These are phyloP conservation scores for Rhorus exstirpatorius DNA, from an alignment of 2,888 invertebrate genomes.

Conservation along the genomic window DNA sequence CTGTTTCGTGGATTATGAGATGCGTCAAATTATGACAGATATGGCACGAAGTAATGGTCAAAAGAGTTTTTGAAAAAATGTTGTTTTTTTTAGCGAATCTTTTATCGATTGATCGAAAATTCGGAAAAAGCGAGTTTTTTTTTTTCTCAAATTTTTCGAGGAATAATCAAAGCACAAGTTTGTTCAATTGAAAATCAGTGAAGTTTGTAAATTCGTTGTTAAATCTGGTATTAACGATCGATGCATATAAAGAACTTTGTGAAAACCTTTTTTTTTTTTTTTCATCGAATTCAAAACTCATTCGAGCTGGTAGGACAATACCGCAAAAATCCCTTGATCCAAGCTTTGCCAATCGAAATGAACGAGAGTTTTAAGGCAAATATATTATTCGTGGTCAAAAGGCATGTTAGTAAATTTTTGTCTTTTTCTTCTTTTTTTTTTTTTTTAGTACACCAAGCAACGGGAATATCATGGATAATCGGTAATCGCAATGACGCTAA, in stretches of 20 bases:
- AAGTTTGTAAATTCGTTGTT: not conserved
- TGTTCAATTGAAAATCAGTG: no score
- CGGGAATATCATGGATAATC: not conserved
- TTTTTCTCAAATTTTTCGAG: no score
- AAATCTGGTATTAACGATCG: not conserved
- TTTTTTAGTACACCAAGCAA: not conserved
- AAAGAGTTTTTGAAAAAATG: not conserved
- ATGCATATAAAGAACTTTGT: not conserved
- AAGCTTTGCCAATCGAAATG: slow-evolving; percentile 6
- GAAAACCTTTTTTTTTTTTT: not conserved
- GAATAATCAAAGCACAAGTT: no score
- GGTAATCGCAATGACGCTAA: slow-evolving; percentile 27
- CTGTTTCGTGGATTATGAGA: slow-evolving; percentile 18
- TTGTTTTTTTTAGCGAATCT: no score
- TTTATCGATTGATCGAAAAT: no score
- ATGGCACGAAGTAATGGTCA: not conserved
- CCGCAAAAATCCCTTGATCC: not conserved
- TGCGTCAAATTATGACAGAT: not conserved
- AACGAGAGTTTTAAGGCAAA: slow-evolving; percentile 8
- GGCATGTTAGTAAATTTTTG: slow-evolving; percentile 11
- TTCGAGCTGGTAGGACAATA: slow-evolving; percentile 1
- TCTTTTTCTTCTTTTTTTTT: slow-evolving; percentile 2
- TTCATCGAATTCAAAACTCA: not conserved
- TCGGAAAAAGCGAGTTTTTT: no score
- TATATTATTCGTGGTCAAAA: slow-evolving; percentile 12